Evolutionary conservation across 2,113 vertebrate species (phyloP).

Genomic region (Melospiza georgiana): DNA sequence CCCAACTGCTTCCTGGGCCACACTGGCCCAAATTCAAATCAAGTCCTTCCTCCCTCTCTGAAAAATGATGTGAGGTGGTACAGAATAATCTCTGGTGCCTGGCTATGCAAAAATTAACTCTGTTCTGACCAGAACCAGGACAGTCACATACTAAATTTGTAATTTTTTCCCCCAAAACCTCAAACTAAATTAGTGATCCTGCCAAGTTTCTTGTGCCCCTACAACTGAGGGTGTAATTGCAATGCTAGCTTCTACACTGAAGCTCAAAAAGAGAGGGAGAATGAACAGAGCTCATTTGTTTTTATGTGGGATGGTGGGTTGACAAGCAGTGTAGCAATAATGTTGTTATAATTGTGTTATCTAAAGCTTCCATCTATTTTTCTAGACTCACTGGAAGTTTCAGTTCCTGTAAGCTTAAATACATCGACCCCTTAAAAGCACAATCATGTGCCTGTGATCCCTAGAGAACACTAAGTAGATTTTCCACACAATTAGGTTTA

Average conservation of each 20-base stretch:
- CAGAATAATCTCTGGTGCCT: not conserved
- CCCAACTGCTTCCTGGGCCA: not conserved
- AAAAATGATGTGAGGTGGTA: not conserved
- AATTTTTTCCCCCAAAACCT: not conserved
- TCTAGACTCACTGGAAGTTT: not conserved
- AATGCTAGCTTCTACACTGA: not conserved
- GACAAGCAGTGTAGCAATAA: not conserved
- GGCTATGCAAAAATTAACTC: not conserved
- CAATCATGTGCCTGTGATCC: not conserved
- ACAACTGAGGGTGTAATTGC: not conserved
- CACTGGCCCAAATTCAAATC: not conserved
- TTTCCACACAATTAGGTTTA: conserved; percentile 50
- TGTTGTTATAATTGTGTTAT: not conserved
- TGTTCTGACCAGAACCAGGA: not conserved
- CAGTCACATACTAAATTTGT: not conserved
- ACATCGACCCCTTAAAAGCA: conserved; percentile 30
- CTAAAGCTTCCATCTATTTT: conserved; percentile 56
- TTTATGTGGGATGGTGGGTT: not conserved
- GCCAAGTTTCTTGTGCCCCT: not conserved
- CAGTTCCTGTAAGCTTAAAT: conserved; percentile 35
- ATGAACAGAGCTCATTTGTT: not conserved
- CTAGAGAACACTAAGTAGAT: conserved; percentile 23
- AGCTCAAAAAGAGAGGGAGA: not conserved
- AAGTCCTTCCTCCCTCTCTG: not conserved
- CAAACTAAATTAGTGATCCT: not conserved